These are phyloP conservation scores for Luehdorfia chinensis DNA, from an alignment of 1,140 invertebrate genomes.

Conservation along the genomic window DNA sequence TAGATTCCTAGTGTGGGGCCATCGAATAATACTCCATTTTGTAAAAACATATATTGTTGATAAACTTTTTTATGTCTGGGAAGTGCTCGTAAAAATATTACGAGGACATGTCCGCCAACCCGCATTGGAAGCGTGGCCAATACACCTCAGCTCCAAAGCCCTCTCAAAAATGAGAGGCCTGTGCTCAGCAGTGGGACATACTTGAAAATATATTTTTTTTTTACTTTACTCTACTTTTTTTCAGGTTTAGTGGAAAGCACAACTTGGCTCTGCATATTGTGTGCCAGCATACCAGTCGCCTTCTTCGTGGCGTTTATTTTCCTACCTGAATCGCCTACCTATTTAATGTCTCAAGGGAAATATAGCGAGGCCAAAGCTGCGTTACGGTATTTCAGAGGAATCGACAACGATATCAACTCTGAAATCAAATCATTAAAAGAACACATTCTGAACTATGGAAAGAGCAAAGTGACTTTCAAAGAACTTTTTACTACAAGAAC, in stretches of 20 bases:
- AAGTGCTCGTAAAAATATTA: no score
- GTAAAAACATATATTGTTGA: no score
- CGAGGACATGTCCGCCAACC: no score
- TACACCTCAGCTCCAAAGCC: no score
- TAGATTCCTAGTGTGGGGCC: no score
- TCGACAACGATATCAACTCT: constrained; percentile 81
- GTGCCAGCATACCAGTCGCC: constrained; percentile 81
- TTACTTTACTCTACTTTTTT: no score
- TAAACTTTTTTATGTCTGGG: no score
- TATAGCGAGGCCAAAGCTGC: constrained; percentile 79
- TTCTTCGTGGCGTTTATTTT: constrained; percentile 84
- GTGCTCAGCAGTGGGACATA: no score
- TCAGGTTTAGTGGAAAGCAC: constrained; percentile 80
- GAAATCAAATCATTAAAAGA: constrained; percentile 79
- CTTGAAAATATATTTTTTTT: no score
- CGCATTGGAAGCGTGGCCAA: no score
- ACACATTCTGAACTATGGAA: constrained; percentile 53
- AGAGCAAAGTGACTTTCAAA: constrained; percentile 61
- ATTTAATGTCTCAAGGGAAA: constrained; percentile 74
- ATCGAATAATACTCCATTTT: no score
- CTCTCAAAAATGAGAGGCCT: no score
- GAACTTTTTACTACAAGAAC: constrained; percentile 67
- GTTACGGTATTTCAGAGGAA: constrained; percentile 82
- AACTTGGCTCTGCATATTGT: constrained; percentile 81
- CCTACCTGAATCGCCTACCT: constrained; percentile 87